A percentile compares a stretch with the other conserved stretches of the same genome.
These are phyloP conservation scores for Athene noctua DNA, from an alignment of 2,113 vertebrate species.

Conservation along the genomic window DNA sequence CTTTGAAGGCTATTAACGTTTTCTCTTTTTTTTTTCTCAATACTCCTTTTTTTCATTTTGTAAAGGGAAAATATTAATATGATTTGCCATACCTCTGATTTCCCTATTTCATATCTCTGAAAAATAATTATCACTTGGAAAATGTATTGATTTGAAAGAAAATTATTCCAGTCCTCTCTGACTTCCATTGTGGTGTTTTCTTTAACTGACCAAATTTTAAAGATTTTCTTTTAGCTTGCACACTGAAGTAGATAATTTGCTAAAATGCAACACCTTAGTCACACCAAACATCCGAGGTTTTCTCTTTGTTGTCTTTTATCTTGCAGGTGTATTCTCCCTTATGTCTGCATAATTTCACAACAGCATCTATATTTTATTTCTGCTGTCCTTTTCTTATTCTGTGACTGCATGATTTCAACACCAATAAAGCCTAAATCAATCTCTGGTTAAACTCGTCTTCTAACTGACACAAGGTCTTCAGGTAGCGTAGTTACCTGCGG, in stretches of 20 bases:
- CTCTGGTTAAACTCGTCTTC: neutral
- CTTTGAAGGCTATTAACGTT: neutral
- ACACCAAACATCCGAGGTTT: neutral
- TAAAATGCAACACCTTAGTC: neutral
- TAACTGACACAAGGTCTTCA: neutral
- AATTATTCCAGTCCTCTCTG: neutral
- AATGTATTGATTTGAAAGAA: neutral
- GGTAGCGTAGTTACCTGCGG: fast-evolving
- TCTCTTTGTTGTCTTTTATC: neutral
- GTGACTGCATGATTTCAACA: neutral
- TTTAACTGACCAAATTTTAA: neutral
- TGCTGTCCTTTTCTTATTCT: neutral
- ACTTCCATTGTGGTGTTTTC: neutral
- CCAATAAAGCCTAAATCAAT: neutral
- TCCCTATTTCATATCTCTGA: neutral
- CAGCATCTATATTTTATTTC: neutral
- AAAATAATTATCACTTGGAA: constrained; percentile 6
- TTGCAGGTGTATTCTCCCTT: neutral
- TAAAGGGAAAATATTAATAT: neutral
- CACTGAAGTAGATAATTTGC: neutral
- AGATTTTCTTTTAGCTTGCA: neutral
- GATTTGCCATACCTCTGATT: neutral
- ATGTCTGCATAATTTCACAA: too few relatives aligned
- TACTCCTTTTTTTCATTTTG: neutral
- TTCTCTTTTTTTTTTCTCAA: neutral